phyloP scores from a whole-genome alignment of 2,113 vertebrate genomes.

The Cygnus buccinator region DNA sequence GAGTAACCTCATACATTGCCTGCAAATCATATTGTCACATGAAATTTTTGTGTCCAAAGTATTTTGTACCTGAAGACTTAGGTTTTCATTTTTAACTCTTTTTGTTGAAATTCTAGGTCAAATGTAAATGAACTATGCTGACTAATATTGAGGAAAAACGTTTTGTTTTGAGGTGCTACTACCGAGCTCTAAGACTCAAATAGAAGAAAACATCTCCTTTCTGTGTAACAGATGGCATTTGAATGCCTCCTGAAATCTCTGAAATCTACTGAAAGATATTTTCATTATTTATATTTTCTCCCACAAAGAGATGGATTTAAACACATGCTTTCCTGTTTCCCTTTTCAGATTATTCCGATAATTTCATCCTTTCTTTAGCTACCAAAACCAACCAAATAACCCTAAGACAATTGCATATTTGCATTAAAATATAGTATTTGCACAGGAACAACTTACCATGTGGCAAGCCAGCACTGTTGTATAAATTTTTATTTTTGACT shows the following conservation, averaged over 20 bases:
- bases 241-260: neutral
- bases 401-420: neutral
- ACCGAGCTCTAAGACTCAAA: fast-evolving
- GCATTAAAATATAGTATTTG: neutral
- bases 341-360: neutral
- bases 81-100: neutral
- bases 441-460: neutral
- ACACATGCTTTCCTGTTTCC: neutral
- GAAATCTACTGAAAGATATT: neutral
- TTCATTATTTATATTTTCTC: neutral
- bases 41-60: neutral
- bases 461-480: neutral
- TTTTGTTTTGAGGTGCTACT: neutral
- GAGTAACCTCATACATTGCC: neutral
- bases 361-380: neutral
- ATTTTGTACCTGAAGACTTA: neutral
- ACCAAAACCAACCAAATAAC: neutral
- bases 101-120: neutral
- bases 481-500: neutral
- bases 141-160: neutral
- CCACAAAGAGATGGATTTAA: neutral
- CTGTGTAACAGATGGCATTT: neutral
- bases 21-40: neutral
- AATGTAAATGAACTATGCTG: neutral
- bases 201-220: neutral